Evolutionary conservation across 23 tunicate genomes (phyloP), one percentile per base, ranked within the genome.

Genomic region (Styela plicata): DNA sequence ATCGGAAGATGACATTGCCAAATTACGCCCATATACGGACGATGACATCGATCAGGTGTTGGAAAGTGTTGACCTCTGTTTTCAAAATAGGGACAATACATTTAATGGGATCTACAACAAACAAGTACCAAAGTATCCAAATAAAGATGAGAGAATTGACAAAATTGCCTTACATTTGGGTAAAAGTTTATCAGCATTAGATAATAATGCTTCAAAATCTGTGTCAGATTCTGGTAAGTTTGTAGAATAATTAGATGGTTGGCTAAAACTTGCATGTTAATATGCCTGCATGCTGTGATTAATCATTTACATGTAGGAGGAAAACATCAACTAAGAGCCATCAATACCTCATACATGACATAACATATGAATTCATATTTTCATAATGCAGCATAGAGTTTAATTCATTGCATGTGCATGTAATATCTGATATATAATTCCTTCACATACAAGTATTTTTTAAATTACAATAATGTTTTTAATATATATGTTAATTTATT

Each of bases 1-100:
- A 24, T 64, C 74, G 13, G 61, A 33, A 30, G 63, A 63, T 24
- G 62, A 33, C 3, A n/a, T n/a, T n/a, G 74, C 2, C 7, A 10
- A 32, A 30, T 86, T 82, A 33, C 76, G 91, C 5, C 69, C 91
- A 1, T 87, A 87, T 52, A 87, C 91, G 1, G 91, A 87, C 65
- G 91, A 87, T 68, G 91, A 87, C 67, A 87, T 87, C 2, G 91
- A 87, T 32, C 80, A 83, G 22, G 57, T 44, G 57, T 44, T 44
- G 57, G 57, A 44, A 44, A 5, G 10, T 13, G 7, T 13, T 5
- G 57, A 44, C 7, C 57, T 44, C 10, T 44, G 57, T 44, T 44
- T 44, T 44, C 10, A 44, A 13, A 44, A 44, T 44, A 5, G 57
- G 7, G 10, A 44, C 57, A 44, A 5, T 5, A 44, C 57, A 44